Base-by-base conservation (phyloP, 2,888 invertebrate species). In the Rhogogaster chlorosoma region DNA sequence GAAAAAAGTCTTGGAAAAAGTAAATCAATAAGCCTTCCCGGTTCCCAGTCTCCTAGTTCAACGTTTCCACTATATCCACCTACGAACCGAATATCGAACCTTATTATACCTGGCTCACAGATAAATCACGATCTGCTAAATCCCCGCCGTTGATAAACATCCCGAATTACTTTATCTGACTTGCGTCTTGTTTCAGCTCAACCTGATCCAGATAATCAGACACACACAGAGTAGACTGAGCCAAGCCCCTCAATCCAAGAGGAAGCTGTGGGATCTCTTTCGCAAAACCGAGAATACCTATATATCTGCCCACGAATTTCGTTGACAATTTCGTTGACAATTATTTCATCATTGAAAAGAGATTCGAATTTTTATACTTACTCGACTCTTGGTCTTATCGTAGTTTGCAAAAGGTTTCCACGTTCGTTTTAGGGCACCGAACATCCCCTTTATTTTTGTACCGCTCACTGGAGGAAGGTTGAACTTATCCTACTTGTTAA, bases 11-110 rank as follows among this genome's bases (percentile, higher is more conserved):
- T 38, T 29, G 73, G 29, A 75, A 83, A 85, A 85, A 83, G 71
- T 75, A 57, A 85, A 85, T 85, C 85, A 75, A 85, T 83, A 75
- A 85, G 71, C 85, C 83, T 85, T 42, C 78, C 85, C 71, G 12
- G 45, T 70, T 42, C 57, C 67, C 67, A 61, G 36, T 80, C 67
- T 22, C 83, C n/a, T n/a, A 42, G 67, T 67, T 83, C 70, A 3
- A 29, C 29, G 18, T 42, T 45, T 83, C 32, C 67, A 67, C 18
- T 67, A 32, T 32, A 67, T 67, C 29, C 49, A 29, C 49, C 45
- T 77, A 53, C 77, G 77, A 53, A 29, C 32, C 45, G n/a, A 77
- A 77, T 77, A 77, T 77, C 73, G 42, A 73, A 22, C 49, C 77
- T 77, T 7, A 53, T 77, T 53, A 77, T n/a, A 42, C 73, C 73